These are phyloP conservation scores for Atta texana DNA, from an alignment of 1,140 invertebrate species.

Conservation along the genomic window DNA sequence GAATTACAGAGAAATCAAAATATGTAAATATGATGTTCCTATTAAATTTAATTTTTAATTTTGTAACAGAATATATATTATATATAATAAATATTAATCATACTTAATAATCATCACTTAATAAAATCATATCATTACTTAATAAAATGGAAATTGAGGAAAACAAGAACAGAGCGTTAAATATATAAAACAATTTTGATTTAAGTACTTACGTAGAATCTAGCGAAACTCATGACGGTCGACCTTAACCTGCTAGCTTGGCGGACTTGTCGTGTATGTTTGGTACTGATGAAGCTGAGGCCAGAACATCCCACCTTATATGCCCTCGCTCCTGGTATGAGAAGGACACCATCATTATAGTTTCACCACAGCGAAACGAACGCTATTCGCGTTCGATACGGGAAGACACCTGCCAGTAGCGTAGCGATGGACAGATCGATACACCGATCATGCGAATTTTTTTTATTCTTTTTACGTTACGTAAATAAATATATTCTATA, in stretches of 20 bases:
- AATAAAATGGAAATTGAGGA: neutral
- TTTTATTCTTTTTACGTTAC: conserved; percentile 11
- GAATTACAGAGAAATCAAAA: no score
- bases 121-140: neutral
- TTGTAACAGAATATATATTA: no score
- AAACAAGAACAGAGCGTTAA: neutral
- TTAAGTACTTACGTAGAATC: conserved; percentile 78
- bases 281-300: conserved; percentile 84
- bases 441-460: neutral
- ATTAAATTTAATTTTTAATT: no score
- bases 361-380: conserved; percentile 81
- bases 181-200: neutral
- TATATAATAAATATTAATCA: neutral
- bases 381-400: conserved; percentile 78
- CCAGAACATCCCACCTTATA: conserved; percentile 86
- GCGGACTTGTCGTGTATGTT: conserved; percentile 83
- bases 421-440: conserved; percentile 50
- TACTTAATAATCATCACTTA: neutral
- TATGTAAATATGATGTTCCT: no score
- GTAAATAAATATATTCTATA: conserved; percentile 13
- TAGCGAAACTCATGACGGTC: conserved; percentile 79
- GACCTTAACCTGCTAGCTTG: conserved; percentile 79
- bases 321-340: conserved; percentile 83
- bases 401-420: conserved; percentile 81
- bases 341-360: conserved; percentile 81